Evolutionary conservation across 2,797 vertebrate genomes (phyloP).

Genomic region (Salarias fasciatus): DNA sequence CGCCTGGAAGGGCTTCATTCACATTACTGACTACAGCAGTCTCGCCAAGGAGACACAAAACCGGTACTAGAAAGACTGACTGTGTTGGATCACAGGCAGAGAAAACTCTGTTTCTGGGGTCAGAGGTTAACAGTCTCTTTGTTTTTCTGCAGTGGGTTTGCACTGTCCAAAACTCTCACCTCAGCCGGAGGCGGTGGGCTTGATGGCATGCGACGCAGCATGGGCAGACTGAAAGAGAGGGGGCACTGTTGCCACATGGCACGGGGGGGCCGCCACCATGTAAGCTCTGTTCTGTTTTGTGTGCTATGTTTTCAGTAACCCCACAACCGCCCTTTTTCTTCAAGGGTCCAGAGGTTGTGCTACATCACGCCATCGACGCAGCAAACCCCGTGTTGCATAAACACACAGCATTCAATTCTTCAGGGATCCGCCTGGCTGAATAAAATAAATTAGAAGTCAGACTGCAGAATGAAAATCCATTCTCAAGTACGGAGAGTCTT

Average conservation of each 20-base stretch:
- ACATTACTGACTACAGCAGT: constrained; percentile 69
- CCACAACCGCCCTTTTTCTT: constrained; percentile 43
- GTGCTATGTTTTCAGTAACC: constrained; percentile 61
- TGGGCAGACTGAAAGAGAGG: constrained; percentile 51
- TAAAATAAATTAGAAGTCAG: constrained; percentile 77
- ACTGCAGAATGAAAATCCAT: constrained; percentile 58
- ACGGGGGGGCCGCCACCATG: constrained; percentile 48
- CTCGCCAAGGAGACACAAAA: constrained; percentile 64
- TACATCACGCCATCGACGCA: constrained; percentile 62
- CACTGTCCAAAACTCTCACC: constrained; percentile 42
- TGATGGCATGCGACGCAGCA: constrained; percentile 60
- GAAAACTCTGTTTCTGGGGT: constrained; percentile 50
- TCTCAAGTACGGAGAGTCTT: constrained; percentile 26
- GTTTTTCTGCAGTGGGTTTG: constrained; percentile 43
- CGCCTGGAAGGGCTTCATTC: constrained; percentile 68
- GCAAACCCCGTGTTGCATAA: constrained; percentile 68
- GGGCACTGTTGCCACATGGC: constrained; percentile 75
- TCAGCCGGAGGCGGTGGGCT: constrained; percentile 37
- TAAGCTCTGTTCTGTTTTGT: constrained; percentile 26
- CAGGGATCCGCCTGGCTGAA: constrained; percentile 68
- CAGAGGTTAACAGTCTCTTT: constrained; percentile 62
- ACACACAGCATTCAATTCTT: constrained; percentile 55
- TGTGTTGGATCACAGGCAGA: constrained; percentile 53
- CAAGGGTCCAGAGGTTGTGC: constrained; percentile 64
- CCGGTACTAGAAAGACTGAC: constrained; percentile 58